Percentiles rank a stretch among this genome's conserved stretches.
These are phyloP conservation scores for Garrulus glandarius DNA, from an alignment of 2,797 vertebrate species.

Conservation along the genomic window DNA sequence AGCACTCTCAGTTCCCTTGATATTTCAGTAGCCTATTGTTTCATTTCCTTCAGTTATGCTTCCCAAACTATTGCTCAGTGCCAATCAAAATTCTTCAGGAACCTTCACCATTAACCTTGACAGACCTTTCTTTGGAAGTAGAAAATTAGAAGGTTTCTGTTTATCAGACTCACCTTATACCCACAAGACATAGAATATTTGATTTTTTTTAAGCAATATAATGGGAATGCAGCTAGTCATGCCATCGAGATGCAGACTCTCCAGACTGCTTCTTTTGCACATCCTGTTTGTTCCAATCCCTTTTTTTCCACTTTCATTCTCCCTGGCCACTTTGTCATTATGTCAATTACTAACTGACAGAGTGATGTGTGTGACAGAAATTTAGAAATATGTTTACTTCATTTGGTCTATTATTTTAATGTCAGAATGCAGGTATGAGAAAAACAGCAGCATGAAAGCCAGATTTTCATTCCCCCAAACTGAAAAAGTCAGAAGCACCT, in stretches of 20 bases:
- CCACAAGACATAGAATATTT: neutral
- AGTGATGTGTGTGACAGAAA: neutral
- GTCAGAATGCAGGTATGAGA: neutral
- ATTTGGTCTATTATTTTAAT: conserved; percentile 6
- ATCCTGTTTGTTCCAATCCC: neutral
- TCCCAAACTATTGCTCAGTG: conserved; percentile 18
- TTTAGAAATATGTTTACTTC: neutral
- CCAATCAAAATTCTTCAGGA: conserved; percentile 40
- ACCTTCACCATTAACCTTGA: conserved; percentile 41
- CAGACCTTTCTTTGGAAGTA: conserved; percentile 39
- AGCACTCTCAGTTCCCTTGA: conserved; percentile 41
- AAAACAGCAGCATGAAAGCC: neutral
- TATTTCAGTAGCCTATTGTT: conserved; percentile 52
- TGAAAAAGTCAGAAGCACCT: neutral
- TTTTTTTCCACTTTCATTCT: neutral
- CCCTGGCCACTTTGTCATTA: conserved; percentile 16
- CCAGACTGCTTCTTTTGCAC: neutral
- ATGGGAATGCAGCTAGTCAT: neutral
- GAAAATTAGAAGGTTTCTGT: conserved; percentile 48
- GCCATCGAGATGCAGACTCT: neutral
- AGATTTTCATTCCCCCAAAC: neutral
- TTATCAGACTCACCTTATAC: conserved; percentile 38
- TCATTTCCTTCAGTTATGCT: conserved; percentile 39
- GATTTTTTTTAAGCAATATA: neutral
- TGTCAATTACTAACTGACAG: conserved; percentile 24